Evolutionary conservation across 2,888 invertebrate species (phyloP).

Genomic region (Ommatoiulus sabulosus): DNA sequence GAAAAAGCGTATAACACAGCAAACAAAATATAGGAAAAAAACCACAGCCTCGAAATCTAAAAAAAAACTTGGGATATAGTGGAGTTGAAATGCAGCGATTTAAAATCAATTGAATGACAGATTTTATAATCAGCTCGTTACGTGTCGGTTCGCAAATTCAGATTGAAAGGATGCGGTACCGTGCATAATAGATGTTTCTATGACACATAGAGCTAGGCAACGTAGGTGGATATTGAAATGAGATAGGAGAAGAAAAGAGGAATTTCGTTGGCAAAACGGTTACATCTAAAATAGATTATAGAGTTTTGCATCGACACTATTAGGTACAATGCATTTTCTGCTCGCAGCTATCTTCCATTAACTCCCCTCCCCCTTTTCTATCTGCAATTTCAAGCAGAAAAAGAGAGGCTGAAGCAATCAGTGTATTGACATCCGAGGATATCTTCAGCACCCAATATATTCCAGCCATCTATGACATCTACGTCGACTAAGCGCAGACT

Average conservation of each 20-base stretch:
- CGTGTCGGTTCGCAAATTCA: neutral
- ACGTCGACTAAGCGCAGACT: neutral
- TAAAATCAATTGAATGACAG: slow-evolving; percentile 3
- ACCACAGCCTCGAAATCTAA: neutral
- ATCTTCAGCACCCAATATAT: neutral
- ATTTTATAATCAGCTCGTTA: slow-evolving; percentile 30
- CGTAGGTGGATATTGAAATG: neutral
- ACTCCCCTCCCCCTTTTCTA: neutral
- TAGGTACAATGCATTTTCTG: slow-evolving; percentile 13
- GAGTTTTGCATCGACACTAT: slow-evolving; percentile 23
- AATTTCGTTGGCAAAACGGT: slow-evolving; percentile 16
- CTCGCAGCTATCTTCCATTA: slow-evolving; percentile 24
- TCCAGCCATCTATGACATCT: neutral
- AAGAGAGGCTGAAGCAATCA: neutral
- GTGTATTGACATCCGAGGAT: slow-evolving; percentile 7
- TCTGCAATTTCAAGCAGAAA: slow-evolving; percentile 8
- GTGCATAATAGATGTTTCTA: neutral
- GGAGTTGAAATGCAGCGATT: slow-evolving; percentile 2
- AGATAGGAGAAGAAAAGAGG: neutral
- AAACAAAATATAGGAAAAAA: neutral
- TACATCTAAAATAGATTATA: slow-evolving; percentile 36
- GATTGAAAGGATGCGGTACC: neutral
- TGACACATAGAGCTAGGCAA: neutral
- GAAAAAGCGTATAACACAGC: neutral
- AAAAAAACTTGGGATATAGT: neutral